Percentiles rank a stretch among this genome's conserved stretches.
Evolutionary conservation across 2,797 vertebrate genomes (phyloP).

Genomic region (Notolepis coatsorum): DNA sequence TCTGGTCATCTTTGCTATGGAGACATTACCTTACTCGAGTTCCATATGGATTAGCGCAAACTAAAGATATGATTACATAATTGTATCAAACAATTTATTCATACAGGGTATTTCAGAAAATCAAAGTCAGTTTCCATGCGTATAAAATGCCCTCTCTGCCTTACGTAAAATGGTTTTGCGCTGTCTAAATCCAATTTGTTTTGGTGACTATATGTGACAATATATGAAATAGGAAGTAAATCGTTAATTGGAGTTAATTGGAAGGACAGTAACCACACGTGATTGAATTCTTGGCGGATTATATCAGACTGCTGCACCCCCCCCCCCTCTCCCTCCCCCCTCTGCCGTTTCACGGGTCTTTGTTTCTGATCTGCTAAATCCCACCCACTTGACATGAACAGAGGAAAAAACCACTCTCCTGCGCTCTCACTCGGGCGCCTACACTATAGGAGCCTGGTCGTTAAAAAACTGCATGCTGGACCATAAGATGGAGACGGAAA

Average conservation of each 20-base stretch:
- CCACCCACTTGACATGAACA: slow-evolving; percentile 83
- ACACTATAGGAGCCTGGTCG: slow-evolving; percentile 64
- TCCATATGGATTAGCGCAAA: no score
- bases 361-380: slow-evolving; percentile 86
- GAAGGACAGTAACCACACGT: slow-evolving; percentile 78
- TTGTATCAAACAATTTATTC: no score
- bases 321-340: slow-evolving; percentile 8
- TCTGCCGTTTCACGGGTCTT: slow-evolving; percentile 82
- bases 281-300: slow-evolving; percentile 88
- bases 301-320: slow-evolving; percentile 78
- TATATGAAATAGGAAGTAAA: slow-evolving; percentile 75
- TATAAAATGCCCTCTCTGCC: background rate
- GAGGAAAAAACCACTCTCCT: slow-evolving; percentile 46
- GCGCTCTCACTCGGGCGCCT: slow-evolving; percentile 61
- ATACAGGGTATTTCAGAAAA: no score
- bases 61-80: no score
- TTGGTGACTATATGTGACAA: slow-evolving; percentile 68
- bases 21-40: no score
- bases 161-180: background rate
- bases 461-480: slow-evolving; percentile 59
- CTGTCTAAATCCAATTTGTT: slow-evolving; percentile 56
- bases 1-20: no score
- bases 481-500: slow-evolving; percentile 84
- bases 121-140: no score
- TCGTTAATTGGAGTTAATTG: slow-evolving; percentile 86